Conservation (phyloP, 2,113 vertebrate species). For the Proteles cristata region DNA sequence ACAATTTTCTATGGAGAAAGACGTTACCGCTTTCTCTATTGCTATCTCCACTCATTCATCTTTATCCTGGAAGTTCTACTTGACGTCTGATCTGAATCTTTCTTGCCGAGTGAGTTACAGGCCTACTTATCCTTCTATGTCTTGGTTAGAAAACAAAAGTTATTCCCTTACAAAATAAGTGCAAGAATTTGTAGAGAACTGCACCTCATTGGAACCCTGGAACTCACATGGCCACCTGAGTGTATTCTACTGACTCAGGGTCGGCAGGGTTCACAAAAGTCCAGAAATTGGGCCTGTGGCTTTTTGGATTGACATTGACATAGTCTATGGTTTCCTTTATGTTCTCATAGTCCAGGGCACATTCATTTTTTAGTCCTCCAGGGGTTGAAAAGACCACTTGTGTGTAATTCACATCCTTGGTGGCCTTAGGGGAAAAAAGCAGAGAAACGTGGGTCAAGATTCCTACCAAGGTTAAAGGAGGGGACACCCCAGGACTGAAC, state of each 20-base stretch:
- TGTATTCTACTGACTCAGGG: conserved; percentile 71
- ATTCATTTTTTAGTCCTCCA: rapidly evolving
- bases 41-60: not conserved
- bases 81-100: not conserved
- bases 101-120: not conserved
- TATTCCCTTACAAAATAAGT: not conserved
- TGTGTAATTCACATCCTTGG: conserved; percentile 71
- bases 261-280: conserved; percentile 20
- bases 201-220: not conserved
- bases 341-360: conserved; percentile 75
- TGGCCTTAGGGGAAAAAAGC: not conserved
- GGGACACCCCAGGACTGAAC: not conserved
- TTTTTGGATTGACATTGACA: conserved; percentile 78
- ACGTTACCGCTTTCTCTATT: not conserved
- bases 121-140: not conserved
- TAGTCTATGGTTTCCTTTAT: conserved; percentile 66
- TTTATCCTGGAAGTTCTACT: not conserved
- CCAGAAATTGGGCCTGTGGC: conserved; percentile 58
- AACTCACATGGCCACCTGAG: conserved; percentile 75
- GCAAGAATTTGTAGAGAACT: not conserved
- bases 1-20: not conserved
- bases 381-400: conserved; percentile 73
- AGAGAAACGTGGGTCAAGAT: not conserved
- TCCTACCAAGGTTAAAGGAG: not conserved
- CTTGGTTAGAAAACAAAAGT: not conserved